Base-by-base conservation (phyloP, 2,797 vertebrate species). In the Potorous gilbertii region DNA sequence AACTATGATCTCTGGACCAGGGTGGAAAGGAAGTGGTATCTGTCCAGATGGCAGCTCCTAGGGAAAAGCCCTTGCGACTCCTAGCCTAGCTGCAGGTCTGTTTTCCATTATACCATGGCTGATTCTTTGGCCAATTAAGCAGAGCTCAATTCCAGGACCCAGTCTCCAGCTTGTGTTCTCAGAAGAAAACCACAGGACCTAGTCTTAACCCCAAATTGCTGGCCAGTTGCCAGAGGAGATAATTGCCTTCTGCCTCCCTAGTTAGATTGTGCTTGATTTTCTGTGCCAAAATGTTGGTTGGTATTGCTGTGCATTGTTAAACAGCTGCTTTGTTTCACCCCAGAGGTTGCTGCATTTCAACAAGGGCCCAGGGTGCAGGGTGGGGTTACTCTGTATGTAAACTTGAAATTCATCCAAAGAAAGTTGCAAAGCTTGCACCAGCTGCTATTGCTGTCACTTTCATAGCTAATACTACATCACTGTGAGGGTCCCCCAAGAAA, bases 141-240 rank as follows among this genome's bases (percentile, higher is more conserved):
- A 0, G 0, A 31, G 57, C 10, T 4, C 3, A 66, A 50, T 0
- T 0, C 56, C n/a, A 50, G 57, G 57, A 54, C 87, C 31, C 5
- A 4, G 34, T 81, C 8, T 24, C 62, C n/a, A 0, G 74, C 16
- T 29, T 56, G 27, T 1, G 6, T 74, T 93, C 57, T 40, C 66
- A 56, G 56, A 31, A 28, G 66, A 31, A 46, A 74, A 4, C 92
- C 27, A 0, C 40, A 24, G 56, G 56, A 18, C 3, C 13, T 55
- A 5, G 4, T 56, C 95, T 91, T 90, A 13, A 54, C 40, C n/a
- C 40, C 18, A n/a, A 1, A 54, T 31, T 46, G 31, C 74, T 13
- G 6, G 59, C 52, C 89, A 16, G 89, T 29, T 8, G 46, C 81
- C 57, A 34, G 54, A 31, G 28, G 1, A 29, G 91, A n/a, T 34